These are phyloP conservation scores for Regulus satrapa DNA, from an alignment of 2,113 vertebrate species.

Conservation along the genomic window DNA sequence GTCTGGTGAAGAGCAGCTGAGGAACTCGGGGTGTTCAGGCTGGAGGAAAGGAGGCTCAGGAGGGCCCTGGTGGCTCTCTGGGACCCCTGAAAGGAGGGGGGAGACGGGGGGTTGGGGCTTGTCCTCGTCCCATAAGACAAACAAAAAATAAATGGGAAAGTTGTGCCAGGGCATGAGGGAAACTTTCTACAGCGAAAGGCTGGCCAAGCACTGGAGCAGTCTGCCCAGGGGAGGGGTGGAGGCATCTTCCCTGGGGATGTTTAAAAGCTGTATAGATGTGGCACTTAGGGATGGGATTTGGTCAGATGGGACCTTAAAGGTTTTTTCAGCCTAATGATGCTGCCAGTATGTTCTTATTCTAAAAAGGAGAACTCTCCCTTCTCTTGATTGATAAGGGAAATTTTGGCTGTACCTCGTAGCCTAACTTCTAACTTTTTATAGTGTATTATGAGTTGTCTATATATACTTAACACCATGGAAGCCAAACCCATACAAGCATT, in stretches of 20 bases:
- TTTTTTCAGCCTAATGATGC: neutral
- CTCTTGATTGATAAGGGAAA: neutral
- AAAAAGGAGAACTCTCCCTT: neutral
- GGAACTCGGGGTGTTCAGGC: fast-evolving
- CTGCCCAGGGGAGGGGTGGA: no score
- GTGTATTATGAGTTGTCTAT: neutral
- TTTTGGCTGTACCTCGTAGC: neutral
- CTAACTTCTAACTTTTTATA: neutral
- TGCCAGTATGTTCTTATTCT: neutral
- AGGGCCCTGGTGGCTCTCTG: neutral
- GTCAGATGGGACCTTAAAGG: neutral
- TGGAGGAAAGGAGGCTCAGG: neutral
- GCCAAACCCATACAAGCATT: neutral
- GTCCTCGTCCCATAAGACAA: no score
- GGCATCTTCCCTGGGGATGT: neutral
- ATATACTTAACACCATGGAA: neutral
- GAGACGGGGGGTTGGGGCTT: no score
- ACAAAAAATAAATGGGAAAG: no score
- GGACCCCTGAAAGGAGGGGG: no score
- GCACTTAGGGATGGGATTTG: neutral
- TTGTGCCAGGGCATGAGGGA: no score
- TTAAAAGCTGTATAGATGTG: neutral
- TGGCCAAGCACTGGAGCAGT: neutral
- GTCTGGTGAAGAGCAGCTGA: neutral
- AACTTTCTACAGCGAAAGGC: neutral